A percentile compares a stretch with the other conserved stretches of the same genome.
Conservation (phyloP, 2,113 vertebrate species). For the Procavia capensis region DNA sequence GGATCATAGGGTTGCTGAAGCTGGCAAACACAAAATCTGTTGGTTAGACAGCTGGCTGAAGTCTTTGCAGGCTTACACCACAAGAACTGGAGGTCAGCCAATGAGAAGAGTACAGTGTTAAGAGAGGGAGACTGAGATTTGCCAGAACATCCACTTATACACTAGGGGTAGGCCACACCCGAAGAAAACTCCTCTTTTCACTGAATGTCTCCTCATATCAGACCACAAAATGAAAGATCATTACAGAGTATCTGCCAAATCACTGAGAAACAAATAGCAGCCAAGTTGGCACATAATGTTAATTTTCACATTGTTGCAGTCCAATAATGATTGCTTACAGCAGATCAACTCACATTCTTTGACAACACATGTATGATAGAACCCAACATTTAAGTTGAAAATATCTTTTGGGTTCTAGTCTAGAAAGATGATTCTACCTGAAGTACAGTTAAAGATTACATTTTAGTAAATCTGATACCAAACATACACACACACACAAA, state of each 20-base stretch:
- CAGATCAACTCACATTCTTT: background rate
- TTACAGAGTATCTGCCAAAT: background rate
- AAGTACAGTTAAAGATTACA: background rate
- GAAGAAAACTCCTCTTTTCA: background rate
- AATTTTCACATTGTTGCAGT: background rate
- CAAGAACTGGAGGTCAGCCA: background rate
- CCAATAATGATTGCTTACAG: background rate
- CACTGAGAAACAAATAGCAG: background rate
- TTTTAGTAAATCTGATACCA: background rate
- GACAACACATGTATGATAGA: background rate
- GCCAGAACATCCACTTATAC: background rate
- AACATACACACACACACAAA: no score
- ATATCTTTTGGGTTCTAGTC: background rate
- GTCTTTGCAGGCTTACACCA: background rate
- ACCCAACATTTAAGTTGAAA: background rate
- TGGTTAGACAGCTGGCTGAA: background rate
- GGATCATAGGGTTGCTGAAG: background rate
- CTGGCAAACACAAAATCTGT: background rate
- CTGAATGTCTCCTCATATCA: background rate
- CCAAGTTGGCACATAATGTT: background rate
- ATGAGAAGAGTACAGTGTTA: background rate
- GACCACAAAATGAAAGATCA: background rate
- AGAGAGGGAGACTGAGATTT: background rate
- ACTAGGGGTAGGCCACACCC: background rate
- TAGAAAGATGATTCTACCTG: background rate